Evolutionary conservation across 2,888 invertebrate species (phyloP).

Genomic region (Crossocerus cetratus): DNA sequence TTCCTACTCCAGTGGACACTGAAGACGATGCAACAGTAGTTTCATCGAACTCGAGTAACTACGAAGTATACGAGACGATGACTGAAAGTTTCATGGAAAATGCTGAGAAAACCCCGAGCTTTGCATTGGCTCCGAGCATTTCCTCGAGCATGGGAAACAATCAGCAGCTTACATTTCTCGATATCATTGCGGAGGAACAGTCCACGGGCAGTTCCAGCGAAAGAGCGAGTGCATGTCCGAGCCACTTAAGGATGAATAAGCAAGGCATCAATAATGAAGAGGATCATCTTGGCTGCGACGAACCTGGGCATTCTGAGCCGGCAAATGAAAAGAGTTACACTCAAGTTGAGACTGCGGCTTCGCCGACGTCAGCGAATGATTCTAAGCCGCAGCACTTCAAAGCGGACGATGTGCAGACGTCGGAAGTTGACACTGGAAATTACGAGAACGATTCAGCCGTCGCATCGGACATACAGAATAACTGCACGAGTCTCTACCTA

Average conservation of each 20-base stretch:
- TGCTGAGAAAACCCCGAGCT: slow-evolving; percentile 17
- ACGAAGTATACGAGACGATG: slow-evolving; percentile 52
- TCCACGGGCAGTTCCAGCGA: slow-evolving; percentile 59
- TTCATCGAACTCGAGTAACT: slow-evolving; percentile 47
- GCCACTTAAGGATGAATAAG: not conserved
- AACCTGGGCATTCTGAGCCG: too few species aligned
- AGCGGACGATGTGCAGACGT: too few species aligned
- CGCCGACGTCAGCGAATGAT: too few species aligned
- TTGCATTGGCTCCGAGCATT: not conserved
- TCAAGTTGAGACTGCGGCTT: too few species aligned
- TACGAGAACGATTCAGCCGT: too few species aligned
- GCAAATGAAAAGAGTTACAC: too few species aligned
- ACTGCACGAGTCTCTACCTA: too few species aligned
- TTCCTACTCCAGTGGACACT: slow-evolving; percentile 35
- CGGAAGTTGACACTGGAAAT: too few species aligned
- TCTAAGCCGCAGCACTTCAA: too few species aligned
- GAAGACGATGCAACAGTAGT: slow-evolving; percentile 38
- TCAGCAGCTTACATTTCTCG: slow-evolving; percentile 59
- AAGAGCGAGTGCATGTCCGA: slow-evolving; percentile 26
- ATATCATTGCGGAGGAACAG: slow-evolving; percentile 68
- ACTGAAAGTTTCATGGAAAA: slow-evolving; percentile 48
- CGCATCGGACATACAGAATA: too few species aligned
- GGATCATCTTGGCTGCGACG: not conserved
- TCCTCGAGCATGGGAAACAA: slow-evolving; percentile 25
- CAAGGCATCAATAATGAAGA: not conserved